A percentile compares a stretch with the other conserved stretches of the same genome.
These are phyloP conservation scores for Vimba vimba DNA, from an alignment of 2,113 vertebrate species.

Conservation along the genomic window DNA sequence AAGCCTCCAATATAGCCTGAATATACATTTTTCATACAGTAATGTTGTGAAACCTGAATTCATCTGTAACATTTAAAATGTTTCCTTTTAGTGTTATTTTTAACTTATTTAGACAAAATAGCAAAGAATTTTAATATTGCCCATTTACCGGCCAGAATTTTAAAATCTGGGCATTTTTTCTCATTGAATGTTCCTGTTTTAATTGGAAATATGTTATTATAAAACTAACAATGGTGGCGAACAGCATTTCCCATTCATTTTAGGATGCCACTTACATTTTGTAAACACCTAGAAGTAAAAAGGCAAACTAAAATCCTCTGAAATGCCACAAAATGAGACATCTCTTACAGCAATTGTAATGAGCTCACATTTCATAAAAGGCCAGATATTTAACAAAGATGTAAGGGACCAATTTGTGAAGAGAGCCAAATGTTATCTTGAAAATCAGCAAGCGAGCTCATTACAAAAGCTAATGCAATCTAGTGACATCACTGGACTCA, in stretches of 20 bases:
- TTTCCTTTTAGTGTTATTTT: too few relatives aligned
- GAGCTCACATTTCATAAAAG: constrained; percentile 10
- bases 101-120: too few relatives aligned
- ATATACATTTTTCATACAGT: too few relatives aligned
- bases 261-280: background rate
- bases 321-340: background rate
- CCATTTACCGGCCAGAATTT: background rate
- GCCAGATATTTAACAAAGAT: constrained; percentile 30
- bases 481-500: constrained; percentile 27
- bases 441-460: constrained; percentile 23
- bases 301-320: background rate
- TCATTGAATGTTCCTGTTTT: background rate
- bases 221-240: background rate
- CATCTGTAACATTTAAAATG: too few relatives aligned
- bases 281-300: background rate
- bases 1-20: too few relatives aligned
- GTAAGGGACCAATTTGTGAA: constrained; percentile 9
- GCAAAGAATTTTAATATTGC: too few relatives aligned
- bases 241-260: background rate
- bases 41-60: too few relatives aligned
- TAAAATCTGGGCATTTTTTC: background rate
- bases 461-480: constrained; percentile 35
- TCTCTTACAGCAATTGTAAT: background rate
- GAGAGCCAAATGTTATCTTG: constrained; percentile 34
- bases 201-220: background rate